Evolutionary conservation across 2,113 vertebrate species (phyloP).

Genomic region (Chauna torquata): DNA sequence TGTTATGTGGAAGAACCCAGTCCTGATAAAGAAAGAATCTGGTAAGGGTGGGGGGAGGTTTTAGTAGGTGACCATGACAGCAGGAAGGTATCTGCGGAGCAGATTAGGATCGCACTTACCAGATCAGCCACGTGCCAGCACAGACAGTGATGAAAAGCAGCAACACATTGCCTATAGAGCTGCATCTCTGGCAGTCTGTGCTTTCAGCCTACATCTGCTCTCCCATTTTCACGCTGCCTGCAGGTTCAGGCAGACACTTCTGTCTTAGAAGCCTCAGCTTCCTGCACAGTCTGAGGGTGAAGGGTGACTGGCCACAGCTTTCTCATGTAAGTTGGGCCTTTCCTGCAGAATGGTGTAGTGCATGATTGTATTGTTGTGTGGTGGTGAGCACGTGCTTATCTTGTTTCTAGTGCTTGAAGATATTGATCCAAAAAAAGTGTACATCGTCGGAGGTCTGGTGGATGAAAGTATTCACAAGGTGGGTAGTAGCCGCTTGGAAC

Average conservation of each 20-base stretch:
- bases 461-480: conserved; percentile 96
- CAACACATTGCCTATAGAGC: background rate
- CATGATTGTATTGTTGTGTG: background rate
- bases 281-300: background rate
- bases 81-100: rapidly evolving
- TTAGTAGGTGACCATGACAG: background rate
- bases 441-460: conserved; percentile 91
- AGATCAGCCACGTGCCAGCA: background rate
- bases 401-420: conserved; percentile 82
- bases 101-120: background rate
- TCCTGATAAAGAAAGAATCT: background rate
- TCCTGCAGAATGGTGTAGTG: background rate
- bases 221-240: background rate
- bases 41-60: background rate
- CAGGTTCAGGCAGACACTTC: background rate
- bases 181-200: background rate
- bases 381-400: background rate
- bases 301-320: background rate
- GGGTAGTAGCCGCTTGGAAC: background rate
- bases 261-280: background rate
- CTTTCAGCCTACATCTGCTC: background rate
- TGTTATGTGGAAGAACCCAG: background rate
- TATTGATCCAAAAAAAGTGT: conserved; percentile 83
- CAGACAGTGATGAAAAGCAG: background rate
- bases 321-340: background rate